Evolutionary conservation across 2,888 invertebrate genomes (phyloP).

Genomic region (Gari tellinella): DNA sequence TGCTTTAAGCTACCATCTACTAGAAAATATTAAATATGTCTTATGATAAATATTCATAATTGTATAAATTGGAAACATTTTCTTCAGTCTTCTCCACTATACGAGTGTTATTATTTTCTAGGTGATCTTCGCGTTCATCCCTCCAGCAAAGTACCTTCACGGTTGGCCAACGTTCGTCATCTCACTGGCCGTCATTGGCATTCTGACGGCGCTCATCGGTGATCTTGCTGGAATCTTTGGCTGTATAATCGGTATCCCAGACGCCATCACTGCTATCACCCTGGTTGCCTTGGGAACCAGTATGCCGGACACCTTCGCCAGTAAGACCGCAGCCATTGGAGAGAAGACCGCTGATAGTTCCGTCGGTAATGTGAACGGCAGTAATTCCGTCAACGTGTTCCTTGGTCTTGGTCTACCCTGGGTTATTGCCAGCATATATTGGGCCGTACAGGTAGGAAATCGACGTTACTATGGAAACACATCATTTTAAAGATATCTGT

Average conservation of each 20-base stretch:
- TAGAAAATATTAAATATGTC: no score
- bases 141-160: constrained; percentile 85
- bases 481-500: no score
- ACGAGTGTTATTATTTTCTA: constrained; percentile 54
- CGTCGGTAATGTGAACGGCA: constrained; percentile 88
- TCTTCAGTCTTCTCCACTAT: neutral
- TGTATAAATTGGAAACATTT: no score
- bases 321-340: constrained; percentile 86
- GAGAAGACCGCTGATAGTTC: constrained; percentile 88
- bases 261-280: constrained; percentile 85
- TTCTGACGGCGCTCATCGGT: constrained; percentile 87
- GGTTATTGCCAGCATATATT: constrained; percentile 86
- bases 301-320: constrained; percentile 87
- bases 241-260: constrained; percentile 86
- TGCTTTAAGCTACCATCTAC: no score
- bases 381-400: constrained; percentile 88
- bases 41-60: no score
- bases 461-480: no score
- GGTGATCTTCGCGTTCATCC: constrained; percentile 86
- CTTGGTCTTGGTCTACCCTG: constrained; percentile 88
- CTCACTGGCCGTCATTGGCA: constrained; percentile 86
- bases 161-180: constrained; percentile 87
- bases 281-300: constrained; percentile 87
- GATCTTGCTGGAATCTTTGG: constrained; percentile 88
- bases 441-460: constrained; percentile 73